Conservation (phyloP, 2,797 vertebrate species). For the Malurus leucopterus region DNA sequence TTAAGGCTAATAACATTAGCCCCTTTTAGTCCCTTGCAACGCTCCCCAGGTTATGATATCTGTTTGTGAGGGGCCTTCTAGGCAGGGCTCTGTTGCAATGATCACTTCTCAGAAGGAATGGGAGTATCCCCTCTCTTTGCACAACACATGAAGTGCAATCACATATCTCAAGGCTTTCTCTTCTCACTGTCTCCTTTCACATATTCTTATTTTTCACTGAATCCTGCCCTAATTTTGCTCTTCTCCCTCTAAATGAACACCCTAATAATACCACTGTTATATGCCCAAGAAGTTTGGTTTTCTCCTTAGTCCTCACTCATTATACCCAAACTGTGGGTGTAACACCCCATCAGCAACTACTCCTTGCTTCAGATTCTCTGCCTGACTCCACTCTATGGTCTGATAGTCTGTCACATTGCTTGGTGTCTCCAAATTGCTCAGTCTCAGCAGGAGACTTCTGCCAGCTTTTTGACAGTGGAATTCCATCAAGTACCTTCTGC, state of each 20-base stretch:
- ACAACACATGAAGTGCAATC: neutral
- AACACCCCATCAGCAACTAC: neutral
- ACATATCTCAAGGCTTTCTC: neutral
- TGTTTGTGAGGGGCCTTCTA: neutral
- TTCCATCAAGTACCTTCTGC: neutral
- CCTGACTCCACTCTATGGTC: neutral
- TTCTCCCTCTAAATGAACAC: neutral
- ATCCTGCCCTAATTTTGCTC: neutral
- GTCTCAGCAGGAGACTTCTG: neutral
- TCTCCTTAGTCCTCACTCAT: neutral
- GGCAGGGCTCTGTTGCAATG: neutral
- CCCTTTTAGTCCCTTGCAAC: neutral
- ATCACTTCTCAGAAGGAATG: neutral
- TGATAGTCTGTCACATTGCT: neutral
- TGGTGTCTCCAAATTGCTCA: neutral
- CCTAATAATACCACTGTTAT: neutral
- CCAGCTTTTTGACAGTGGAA: slow-evolving; percentile 4
- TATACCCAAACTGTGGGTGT: neutral
- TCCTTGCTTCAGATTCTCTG: neutral
- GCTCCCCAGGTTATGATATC: neutral
- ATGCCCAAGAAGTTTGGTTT: neutral
- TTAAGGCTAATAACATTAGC: neutral
- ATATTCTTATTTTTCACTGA: neutral
- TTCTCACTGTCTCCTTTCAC: neutral
- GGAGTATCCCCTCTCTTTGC: neutral